These are phyloP conservation scores for Noctua janthina DNA, from an alignment of 2,888 invertebrate species.

Conservation along the genomic window DNA sequence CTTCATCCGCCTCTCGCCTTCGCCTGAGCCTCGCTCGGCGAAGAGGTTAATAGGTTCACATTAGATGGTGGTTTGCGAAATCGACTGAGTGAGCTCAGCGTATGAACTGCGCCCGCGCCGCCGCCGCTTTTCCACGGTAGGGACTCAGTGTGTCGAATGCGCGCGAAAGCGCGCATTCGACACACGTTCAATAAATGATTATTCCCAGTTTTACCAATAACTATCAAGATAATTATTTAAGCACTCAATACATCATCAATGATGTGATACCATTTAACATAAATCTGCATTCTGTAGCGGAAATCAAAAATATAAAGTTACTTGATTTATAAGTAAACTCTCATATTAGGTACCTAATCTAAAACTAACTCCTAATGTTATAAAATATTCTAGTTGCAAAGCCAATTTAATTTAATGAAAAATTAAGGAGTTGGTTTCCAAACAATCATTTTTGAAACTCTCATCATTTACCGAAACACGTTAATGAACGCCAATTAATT, in stretches of 20 bases:
- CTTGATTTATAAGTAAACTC: not conserved
- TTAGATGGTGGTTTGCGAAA: conserved; percentile 90
- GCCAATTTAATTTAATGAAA: conserved; percentile 4
- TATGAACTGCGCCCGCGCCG: conserved; percentile 82
- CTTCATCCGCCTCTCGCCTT: conserved; percentile 89
- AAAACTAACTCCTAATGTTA: not conserved
- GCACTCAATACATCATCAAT: not conserved
- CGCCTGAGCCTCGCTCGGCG: conserved; percentile 86
- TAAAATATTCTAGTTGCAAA: not conserved
- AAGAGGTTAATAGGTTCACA: conserved; percentile 91
- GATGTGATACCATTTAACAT: conserved; percentile 8
- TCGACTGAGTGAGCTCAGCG: conserved; percentile 81
- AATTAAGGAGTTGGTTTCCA: conserved; percentile 20
- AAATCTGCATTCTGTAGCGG: not conserved
- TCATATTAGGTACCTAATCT: not conserved
- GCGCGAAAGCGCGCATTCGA: conserved; percentile 86
- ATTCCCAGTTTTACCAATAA: conserved; percentile 20
- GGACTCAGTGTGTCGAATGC: no score
- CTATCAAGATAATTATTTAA: not conserved
- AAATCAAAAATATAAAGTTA: conserved; percentile 10
- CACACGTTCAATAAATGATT: conserved; percentile 60
- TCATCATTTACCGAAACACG: conserved; percentile 54
- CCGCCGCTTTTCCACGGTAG: conserved; percentile 84
- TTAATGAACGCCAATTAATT: conserved; percentile 68
- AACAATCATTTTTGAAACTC: conserved; percentile 48